Evolutionary conservation across 35 echinoderm and acorn worm species (phyloP).

Genomic region (Patiria miniata): DNA sequence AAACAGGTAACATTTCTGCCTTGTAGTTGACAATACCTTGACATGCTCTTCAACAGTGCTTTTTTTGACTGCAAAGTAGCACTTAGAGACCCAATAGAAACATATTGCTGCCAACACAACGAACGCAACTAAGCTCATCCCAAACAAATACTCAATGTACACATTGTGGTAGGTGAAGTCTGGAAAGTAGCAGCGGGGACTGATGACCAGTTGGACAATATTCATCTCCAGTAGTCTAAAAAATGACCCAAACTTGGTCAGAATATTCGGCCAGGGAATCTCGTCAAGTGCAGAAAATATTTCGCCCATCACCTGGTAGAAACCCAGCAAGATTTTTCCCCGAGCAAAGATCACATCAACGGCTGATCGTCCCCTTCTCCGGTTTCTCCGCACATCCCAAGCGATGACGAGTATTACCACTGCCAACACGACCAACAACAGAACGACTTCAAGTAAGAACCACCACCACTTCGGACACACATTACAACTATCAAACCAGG

Average conservation of each 20-base stretch:
- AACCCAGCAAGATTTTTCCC: conserved; percentile 56
- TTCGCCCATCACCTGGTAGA: conserved; percentile 57
- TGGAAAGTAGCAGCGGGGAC: conserved; percentile 38
- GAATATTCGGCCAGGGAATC: conserved; percentile 20
- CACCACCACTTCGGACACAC: conserved; percentile 11
- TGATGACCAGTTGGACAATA: not conserved
- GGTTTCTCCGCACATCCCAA: conserved; percentile 4
- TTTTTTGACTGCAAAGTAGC: too few species aligned
- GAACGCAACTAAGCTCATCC: not conserved
- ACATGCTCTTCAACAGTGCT: too few species aligned
- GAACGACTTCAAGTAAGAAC: not conserved
- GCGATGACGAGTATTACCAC: not conserved
- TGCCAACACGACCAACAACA: not conserved
- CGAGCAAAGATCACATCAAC: conserved; percentile 33
- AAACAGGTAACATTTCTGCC: conserved; percentile 23
- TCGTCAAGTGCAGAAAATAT: conserved; percentile 26
- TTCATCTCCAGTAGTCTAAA: conserved; percentile 9
- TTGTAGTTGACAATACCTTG: not conserved
- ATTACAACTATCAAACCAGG: conserved; percentile 37
- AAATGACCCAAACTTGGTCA: conserved; percentile 23
- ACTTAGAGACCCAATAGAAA: not conserved
- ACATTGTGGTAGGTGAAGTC: not conserved
- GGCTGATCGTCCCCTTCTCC: not conserved
- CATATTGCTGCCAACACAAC: not conserved
- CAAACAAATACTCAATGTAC: conserved; percentile 24